Percentiles rank a stretch among this genome's conserved stretches.
Conservation (phyloP, 2,797 vertebrate genomes). For the Balearica regulorum region DNA sequence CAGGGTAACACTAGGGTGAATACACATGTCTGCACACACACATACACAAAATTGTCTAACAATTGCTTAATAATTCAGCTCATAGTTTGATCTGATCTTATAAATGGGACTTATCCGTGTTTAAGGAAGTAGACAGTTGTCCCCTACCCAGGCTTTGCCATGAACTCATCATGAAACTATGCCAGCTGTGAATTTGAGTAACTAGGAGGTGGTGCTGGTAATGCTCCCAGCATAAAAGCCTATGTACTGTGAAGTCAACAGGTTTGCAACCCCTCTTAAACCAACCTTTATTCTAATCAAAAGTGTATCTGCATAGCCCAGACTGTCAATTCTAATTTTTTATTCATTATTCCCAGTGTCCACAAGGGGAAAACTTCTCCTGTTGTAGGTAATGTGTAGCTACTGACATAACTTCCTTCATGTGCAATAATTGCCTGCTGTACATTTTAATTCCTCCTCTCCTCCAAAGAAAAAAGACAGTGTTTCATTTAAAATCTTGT, state of each 20-base stretch:
- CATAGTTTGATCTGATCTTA: neutral
- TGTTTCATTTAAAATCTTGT: neutral
- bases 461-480: neutral
- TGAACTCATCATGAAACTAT: too few species aligned
- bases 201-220: neutral
- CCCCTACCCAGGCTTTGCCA: neutral
- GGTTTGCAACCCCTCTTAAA: neutral
- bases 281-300: neutral
- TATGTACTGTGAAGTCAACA: neutral
- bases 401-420: neutral
- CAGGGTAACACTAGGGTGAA: neutral
- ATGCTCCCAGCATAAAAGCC: neutral
- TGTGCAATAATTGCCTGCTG: neutral
- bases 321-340: neutral
- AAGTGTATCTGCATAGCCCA: neutral
- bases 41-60: neutral
- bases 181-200: too few species aligned
- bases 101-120: neutral
- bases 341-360: neutral
- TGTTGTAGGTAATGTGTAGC: neutral
- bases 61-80: neutral
- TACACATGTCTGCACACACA: rapidly evolving
- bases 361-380: neutral
- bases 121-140: neutral
- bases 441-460: neutral